Percentiles rank a stretch among this genome's conserved stretches.
Conservation (phyloP, 2,797 vertebrate genomes). For the Ateles fusciceps region DNA sequence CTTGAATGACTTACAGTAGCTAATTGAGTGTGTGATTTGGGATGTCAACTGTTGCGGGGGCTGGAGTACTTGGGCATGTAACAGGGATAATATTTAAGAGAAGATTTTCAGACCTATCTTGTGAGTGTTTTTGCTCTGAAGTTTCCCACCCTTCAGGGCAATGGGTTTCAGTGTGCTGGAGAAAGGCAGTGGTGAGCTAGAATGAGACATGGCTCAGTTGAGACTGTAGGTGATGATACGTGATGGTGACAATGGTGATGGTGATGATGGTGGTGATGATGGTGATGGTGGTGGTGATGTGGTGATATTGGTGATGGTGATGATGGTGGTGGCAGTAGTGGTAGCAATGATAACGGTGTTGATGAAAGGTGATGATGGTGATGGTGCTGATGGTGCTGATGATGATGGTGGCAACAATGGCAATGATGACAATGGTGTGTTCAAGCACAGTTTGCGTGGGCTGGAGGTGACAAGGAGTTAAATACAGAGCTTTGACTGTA, state of each 20-base stretch:
- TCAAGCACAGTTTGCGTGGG: not conserved
- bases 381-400: not conserved
- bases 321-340: not conserved
- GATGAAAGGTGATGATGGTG: not conserved
- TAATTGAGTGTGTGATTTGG: not conserved
- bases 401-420: not conserved
- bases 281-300: accelerated
- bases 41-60: not conserved
- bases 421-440: not conserved
- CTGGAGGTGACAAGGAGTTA: not conserved
- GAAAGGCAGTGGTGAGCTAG: not conserved
- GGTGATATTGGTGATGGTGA: not conserved
- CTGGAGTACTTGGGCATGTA: not conserved
- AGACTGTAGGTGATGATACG: not conserved
- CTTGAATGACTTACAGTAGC: not conserved
- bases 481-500: not conserved
- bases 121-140: not conserved
- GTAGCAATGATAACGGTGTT: not conserved
- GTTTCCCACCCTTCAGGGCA: not conserved
- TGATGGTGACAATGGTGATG: accelerated
- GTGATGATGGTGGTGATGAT: not conserved
- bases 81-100: not conserved
- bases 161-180: not conserved
- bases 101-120: not conserved
- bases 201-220: not conserved